Evolutionary conservation across 2,113 vertebrate genomes (phyloP).

Genomic region (Loxodonta africana): DNA sequence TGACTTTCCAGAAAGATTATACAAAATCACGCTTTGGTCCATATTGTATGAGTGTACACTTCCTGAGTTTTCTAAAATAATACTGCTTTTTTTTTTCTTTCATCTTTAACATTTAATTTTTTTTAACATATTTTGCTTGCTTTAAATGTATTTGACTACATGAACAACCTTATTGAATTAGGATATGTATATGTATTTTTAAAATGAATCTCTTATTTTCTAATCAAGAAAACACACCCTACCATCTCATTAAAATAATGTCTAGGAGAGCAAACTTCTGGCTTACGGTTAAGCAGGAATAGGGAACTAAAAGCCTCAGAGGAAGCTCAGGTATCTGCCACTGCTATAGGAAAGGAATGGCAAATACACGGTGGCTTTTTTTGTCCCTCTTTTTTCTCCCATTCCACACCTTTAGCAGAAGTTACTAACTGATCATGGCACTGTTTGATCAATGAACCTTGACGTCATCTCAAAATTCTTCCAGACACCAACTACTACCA

Average conservation of each 20-base stretch:
- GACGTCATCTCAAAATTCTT: conserved; percentile 10
- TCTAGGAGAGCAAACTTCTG: conserved; percentile 6
- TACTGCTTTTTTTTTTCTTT: background rate
- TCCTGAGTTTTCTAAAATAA: conserved; percentile 10
- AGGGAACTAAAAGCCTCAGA: background rate
- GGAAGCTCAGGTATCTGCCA: background rate
- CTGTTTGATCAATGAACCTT: background rate
- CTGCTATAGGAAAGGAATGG: background rate
- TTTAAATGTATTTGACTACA: conserved; percentile 54
- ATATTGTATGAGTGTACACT: background rate
- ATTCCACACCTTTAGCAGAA: background rate
- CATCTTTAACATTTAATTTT: conserved; percentile 39
- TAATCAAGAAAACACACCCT: conserved; percentile 31
- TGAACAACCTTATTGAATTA: background rate
- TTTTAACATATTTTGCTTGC: conserved; percentile 11
- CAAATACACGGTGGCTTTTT: background rate
- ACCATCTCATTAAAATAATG: background rate
- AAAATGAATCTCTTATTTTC: conserved; percentile 38
- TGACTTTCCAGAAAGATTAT: conserved; percentile 42
- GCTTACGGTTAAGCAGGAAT: background rate
- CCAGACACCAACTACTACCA: background rate
- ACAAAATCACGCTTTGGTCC: background rate
- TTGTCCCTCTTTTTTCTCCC: background rate
- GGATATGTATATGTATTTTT: background rate
- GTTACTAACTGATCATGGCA: background rate